Evolutionary conservation across 2,797 vertebrate genomes (phyloP).

Genomic region (Tokudaia muenninki): DNA sequence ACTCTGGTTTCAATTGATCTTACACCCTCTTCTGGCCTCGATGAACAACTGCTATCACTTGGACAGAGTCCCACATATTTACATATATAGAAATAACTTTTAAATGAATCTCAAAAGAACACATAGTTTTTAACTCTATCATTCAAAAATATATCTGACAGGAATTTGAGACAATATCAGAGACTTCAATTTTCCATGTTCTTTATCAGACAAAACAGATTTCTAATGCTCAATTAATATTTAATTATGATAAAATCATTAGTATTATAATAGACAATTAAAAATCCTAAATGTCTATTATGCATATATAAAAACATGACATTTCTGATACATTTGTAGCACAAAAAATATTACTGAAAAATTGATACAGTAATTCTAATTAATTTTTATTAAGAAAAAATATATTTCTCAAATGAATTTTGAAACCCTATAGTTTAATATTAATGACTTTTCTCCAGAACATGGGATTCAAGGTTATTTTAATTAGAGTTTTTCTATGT

Average conservation of each 20-base stretch:
- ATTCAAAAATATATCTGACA: not conserved
- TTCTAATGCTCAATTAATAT: constrained; percentile 20
- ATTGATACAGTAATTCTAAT: not conserved
- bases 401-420: not conserved
- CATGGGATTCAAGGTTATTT: not conserved
- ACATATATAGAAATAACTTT: not conserved
- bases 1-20: not conserved
- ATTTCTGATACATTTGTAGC: constrained; percentile 22
- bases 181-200: constrained; percentile 4
- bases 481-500: not conserved
- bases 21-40: not conserved
- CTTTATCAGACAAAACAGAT: not conserved
- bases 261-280: not conserved
- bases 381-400: constrained; percentile 19
- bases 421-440: not conserved
- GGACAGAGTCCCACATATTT: not conserved
- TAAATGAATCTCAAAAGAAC: not conserved
- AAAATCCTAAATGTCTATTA: constrained; percentile 21
- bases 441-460: not conserved
- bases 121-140: not conserved
- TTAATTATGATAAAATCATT: not conserved
- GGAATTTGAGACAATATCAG: not conserved
- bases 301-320: not conserved
- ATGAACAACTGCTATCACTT: not conserved
- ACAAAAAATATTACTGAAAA: constrained; percentile 19